phyloP scores from a whole-genome alignment of 2,888 invertebrate genomes.

The Cyclophora punctaria region DNA sequence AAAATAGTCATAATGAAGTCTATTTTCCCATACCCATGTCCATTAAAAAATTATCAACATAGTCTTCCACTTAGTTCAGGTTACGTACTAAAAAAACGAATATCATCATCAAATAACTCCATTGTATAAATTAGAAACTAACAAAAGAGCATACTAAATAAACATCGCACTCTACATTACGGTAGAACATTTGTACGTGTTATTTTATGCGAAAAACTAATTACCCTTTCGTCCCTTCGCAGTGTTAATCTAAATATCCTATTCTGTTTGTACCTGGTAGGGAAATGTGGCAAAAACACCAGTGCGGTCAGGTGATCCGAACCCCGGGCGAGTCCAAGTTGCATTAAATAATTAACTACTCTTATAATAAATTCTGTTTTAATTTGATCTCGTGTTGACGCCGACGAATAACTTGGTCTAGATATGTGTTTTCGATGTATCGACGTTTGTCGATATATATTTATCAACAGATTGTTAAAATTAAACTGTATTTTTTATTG shows the following conservation, averaged over 20 bases:
- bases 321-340: slow-evolving; percentile 37
- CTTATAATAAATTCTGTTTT: slow-evolving; percentile 71
- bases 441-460: no score
- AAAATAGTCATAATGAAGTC: no score
- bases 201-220: slow-evolving; percentile 41
- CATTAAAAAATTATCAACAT: no score
- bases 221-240: slow-evolving; percentile 34
- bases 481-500: background rate
- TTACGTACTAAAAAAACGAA: no score
- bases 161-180: no score
- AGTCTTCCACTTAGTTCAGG: no score
- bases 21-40: no score
- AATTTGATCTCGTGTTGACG: slow-evolving; percentile 54
- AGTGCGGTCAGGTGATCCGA: slow-evolving; percentile 44
- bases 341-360: slow-evolving; percentile 65
- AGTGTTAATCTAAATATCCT: slow-evolving; percentile 62
- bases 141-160: no score
- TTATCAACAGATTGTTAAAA: slow-evolving; percentile 14
- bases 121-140: no score
- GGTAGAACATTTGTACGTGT: slow-evolving; percentile 12
- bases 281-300: slow-evolving; percentile 59
- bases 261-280: slow-evolving; percentile 59
- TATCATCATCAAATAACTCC: no score
- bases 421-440: slow-evolving; percentile 2
- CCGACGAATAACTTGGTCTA: slow-evolving; percentile 27